Evolutionary conservation across 2,797 vertebrate species (phyloP), one percentile per base, ranked within the genome.

Genomic region (Onychomys leucogaster): DNA sequence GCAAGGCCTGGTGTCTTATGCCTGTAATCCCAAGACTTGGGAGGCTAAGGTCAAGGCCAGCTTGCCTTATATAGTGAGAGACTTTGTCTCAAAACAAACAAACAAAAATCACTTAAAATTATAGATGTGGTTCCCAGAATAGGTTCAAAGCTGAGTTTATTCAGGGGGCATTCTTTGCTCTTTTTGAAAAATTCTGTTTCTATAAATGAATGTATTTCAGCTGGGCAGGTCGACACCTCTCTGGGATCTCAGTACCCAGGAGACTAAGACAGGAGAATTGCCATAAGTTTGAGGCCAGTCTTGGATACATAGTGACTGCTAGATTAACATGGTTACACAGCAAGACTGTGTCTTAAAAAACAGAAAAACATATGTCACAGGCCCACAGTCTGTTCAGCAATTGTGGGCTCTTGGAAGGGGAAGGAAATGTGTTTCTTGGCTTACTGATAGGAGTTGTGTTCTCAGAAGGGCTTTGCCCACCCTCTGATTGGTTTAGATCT

Each of bases 391-490:
- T 92, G 43, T 46, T 91, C 32, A 83, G 3, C 43, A 65, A 32
- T 92, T 80, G 69, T 49, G 19, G 4, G 0, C 34, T 90, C n/a
- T 75, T 25, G 69, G 52, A 95, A 94, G 37, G 49, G 69, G 52
- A 95, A 94, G 37, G 49, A 80, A 84, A 85, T 80, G 61, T 81
- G 0, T 95, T 76, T 61, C n/a, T 29, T 93, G 71, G 63, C 23
- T 63, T 87, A 43, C 23, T 83, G 27, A 65, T 92, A 11, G 32
- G 65, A 83, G 46, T 57, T 83, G 16, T n/a, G 52, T 93, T 94
- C 94, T 83, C 71, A 94, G 77, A 85, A 97, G 87, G 29, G 73
- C 63, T 34, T 83, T 83, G n/a, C 46, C n/a, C 21, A 7, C 34
- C 34, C 23, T 81, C 57, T 92, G 41, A 73, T 80, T 83, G 7